These are phyloP conservation scores for Cheilinus undulatus DNA, from an alignment of 2,113 vertebrate genomes.

Conservation along the genomic window DNA sequence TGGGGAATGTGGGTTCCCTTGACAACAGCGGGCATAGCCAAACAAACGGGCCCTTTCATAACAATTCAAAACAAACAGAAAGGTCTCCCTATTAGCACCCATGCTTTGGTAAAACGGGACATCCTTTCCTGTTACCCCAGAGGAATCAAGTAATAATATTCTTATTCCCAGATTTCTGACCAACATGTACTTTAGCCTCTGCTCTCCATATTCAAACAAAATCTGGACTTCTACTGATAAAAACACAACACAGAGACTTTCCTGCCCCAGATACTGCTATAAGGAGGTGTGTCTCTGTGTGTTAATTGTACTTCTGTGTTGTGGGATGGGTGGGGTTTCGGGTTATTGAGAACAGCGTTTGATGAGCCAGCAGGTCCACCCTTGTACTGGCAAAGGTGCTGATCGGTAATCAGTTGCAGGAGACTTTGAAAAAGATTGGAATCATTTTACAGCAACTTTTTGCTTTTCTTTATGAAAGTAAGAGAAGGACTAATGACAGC, in stretches of 20 bases:
- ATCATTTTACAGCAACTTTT: slow-evolving; percentile 23
- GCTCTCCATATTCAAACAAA: not conserved
- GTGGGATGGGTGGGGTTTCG: slow-evolving; percentile 54
- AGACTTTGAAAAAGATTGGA: slow-evolving; percentile 31
- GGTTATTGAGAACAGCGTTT: slow-evolving; percentile 47
- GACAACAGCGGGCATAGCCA: slow-evolving; percentile 71
- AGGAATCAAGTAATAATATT: not conserved
- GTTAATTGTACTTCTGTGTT: slow-evolving; percentile 45
- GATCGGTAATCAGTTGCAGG: slow-evolving; percentile 69
- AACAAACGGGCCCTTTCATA: slow-evolving; percentile 80
- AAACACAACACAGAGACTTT: not conserved
- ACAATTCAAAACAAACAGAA: slow-evolving; percentile 70
- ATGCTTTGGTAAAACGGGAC: not conserved
- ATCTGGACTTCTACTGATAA: not conserved
- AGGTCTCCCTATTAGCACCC: slow-evolving; percentile 50
- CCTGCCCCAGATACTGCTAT: slow-evolving; percentile 35
- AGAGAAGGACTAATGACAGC: not conserved
- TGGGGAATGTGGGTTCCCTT: slow-evolving; percentile 77
- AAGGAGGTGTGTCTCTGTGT: slow-evolving; percentile 1
- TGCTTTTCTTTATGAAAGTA: not conserved
- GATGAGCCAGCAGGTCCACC: slow-evolving; percentile 77
- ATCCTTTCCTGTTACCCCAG: slow-evolving; percentile 2
- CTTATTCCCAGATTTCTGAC: not conserved
- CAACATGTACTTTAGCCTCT: not conserved
- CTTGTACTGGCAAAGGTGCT: slow-evolving; percentile 66